These are phyloP conservation scores for Boulengeromyrus knoepffleri DNA, from an alignment of 2,113 vertebrate species.

Conservation along the genomic window DNA sequence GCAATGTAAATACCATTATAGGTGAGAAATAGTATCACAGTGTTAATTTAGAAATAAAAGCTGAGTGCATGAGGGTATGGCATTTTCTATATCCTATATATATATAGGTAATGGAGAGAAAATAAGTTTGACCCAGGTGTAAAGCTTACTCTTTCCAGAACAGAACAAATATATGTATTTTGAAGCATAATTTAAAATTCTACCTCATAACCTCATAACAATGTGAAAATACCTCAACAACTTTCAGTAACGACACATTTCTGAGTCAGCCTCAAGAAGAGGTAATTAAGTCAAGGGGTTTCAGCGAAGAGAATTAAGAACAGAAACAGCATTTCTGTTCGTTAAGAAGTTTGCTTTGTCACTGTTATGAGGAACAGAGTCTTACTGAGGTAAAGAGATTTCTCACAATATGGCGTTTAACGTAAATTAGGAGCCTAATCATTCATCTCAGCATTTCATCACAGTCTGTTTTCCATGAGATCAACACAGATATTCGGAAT, in stretches of 20 bases:
- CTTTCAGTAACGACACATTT: background rate
- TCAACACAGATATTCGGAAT: background rate
- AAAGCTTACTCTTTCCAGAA: background rate
- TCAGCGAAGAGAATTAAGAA: background rate
- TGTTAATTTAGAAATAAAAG: background rate
- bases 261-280: background rate
- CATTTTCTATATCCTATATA: background rate
- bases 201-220: background rate
- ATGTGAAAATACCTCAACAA: background rate
- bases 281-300: background rate
- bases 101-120: background rate
- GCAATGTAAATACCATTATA: background rate
- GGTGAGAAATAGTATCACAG: background rate
- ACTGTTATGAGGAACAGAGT: background rate
- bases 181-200: background rate
- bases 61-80: background rate
- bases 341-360: background rate
- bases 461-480: background rate
- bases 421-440: background rate
- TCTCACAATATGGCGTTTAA: background rate
- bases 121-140: background rate
- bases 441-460: background rate
- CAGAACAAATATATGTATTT: background rate
- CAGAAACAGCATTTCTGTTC: background rate
- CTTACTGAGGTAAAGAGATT: background rate